These are phyloP conservation scores for Mirza zaza DNA, from an alignment of 2,113 vertebrate species.

Conservation along the genomic window DNA sequence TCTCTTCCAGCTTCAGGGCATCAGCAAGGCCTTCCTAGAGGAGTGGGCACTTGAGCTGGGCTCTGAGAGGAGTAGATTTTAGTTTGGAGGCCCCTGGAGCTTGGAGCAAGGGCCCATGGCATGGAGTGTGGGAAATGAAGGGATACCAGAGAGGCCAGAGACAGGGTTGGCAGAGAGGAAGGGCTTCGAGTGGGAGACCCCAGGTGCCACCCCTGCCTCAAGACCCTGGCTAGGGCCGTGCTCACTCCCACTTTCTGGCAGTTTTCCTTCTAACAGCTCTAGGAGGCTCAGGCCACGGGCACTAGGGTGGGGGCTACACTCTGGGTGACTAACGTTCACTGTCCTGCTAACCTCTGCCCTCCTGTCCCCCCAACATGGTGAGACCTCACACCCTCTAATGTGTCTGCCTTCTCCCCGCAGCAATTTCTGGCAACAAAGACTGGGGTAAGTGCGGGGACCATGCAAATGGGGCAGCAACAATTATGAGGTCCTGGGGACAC, in stretches of 20 bases:
- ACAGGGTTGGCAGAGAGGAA: neutral
- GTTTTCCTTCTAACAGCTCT: constrained; percentile 77
- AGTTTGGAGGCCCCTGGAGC: neutral
- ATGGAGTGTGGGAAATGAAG: neutral
- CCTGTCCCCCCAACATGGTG: neutral
- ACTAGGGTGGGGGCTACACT: neutral
- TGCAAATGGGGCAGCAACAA: neutral
- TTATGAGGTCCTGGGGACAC: neutral
- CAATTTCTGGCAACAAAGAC: constrained; percentile 91
- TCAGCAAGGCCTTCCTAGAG: neutral
- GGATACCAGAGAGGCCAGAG: neutral
- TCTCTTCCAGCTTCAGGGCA: no score
- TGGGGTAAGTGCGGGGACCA: constrained; percentile 87
- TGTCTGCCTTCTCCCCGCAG: constrained; percentile 82
- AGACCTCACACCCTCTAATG: constrained; percentile 56
- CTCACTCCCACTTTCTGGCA: neutral
- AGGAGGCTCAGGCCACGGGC: constrained; percentile 49
- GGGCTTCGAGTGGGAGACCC: neutral
- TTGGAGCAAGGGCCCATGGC: neutral
- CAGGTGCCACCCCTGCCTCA: neutral
- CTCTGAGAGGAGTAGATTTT: neutral
- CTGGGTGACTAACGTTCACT: constrained; percentile 80
- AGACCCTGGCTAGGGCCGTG: neutral
- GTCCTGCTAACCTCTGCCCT: constrained; percentile 72
- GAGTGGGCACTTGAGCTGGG: neutral